These are phyloP conservation scores for Heliconius himera DNA, from an alignment of 1,140 invertebrate genomes.

Conservation along the genomic window DNA sequence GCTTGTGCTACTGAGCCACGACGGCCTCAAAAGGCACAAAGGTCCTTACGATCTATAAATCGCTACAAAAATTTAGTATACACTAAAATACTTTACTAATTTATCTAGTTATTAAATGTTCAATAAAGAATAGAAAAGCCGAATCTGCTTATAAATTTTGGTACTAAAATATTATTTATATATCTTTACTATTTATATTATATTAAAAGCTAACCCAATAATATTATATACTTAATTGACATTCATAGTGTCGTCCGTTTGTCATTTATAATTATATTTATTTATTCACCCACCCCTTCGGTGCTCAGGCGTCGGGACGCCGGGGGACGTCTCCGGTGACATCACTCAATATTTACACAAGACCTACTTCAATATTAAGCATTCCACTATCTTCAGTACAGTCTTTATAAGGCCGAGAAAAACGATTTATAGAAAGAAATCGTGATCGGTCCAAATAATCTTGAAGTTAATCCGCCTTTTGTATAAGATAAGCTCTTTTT, in stretches of 20 bases:
- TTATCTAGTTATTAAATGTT: too few species aligned
- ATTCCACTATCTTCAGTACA: conserved; percentile 24
- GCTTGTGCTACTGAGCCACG: too few species aligned
- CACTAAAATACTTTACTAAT: neutral
- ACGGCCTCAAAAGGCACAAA: too few species aligned
- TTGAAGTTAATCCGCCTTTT: neutral
- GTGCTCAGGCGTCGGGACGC: conserved; percentile 43
- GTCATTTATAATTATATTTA: conserved; percentile 23
- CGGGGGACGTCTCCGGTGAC: conserved; percentile 40
- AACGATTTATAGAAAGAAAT: neutral
- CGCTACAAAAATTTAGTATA: too few species aligned
- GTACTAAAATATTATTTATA: too few species aligned
- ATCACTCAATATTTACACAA: conserved; percentile 43
- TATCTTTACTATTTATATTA: too few species aligned
- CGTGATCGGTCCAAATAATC: neutral
- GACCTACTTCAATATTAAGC: conserved; percentile 45
- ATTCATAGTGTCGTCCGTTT: neutral
- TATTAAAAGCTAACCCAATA: neutral
- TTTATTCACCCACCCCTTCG: conserved; percentile 33
- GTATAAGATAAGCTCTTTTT: neutral
- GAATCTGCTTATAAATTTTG: too few species aligned
- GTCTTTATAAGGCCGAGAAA: neutral
- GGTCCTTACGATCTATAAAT: too few species aligned
- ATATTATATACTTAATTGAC: neutral
- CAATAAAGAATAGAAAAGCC: too few species aligned